phyloP scores from a whole-genome alignment of 2,797 vertebrate genomes.

The Pipistrellus kuhlii region DNA sequence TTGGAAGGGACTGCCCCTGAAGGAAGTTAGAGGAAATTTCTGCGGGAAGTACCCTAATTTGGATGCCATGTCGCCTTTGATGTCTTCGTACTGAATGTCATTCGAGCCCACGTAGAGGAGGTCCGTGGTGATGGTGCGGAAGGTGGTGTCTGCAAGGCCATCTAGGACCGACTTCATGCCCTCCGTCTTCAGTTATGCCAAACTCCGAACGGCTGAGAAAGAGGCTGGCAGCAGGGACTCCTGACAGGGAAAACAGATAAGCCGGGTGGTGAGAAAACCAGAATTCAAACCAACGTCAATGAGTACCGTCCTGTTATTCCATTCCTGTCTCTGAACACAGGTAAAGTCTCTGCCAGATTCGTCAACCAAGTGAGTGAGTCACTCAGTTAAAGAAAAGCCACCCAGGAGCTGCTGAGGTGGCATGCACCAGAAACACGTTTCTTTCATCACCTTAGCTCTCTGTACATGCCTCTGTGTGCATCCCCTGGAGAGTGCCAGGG shows the following conservation, averaged over 20 bases:
- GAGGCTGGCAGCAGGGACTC: constrained; percentile 78
- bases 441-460: not conserved
- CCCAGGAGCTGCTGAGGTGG: constrained; percentile 46
- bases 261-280: constrained; percentile 75
- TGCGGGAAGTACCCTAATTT: constrained; percentile 92
- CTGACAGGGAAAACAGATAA: constrained; percentile 84
- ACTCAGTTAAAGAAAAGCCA: constrained; percentile 63
- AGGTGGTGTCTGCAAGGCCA: constrained; percentile 98
- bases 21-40: constrained; percentile 95
- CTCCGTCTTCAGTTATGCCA: constrained; percentile 84
- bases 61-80: constrained; percentile 89
- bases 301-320: not conserved
- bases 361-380: constrained; percentile 6
- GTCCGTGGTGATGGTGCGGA: constrained; percentile 99
- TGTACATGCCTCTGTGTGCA: not conserved
- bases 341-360: not conserved
- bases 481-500: not conserved
- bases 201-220: constrained; percentile 77
- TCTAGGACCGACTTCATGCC: constrained; percentile 99
- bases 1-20: constrained; percentile 95
- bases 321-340: constrained; percentile 16
- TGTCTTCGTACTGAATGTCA: constrained; percentile 94
- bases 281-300: not conserved
- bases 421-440: not conserved
- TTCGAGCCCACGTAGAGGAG: constrained; percentile 96